phyloP scores from a whole-genome alignment of 1,140 invertebrate genomes.

The Magallana ariakensis region DNA sequence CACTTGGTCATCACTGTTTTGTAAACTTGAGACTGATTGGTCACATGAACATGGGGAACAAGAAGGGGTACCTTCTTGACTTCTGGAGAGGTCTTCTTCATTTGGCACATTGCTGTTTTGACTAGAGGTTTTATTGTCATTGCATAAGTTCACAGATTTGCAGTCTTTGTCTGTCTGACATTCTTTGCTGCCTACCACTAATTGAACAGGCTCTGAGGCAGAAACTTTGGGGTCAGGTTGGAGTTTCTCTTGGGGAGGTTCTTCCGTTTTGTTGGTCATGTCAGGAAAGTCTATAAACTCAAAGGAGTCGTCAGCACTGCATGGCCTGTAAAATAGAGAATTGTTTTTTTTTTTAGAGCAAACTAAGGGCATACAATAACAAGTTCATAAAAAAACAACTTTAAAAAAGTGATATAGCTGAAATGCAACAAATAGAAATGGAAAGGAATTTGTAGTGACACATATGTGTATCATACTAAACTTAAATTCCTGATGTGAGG shows the following conservation, averaged over 20 bases:
- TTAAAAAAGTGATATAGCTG: no score
- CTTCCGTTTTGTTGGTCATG: conserved; percentile 42
- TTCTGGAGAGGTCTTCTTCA: background rate
- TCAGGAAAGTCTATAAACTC: conserved; percentile 67
- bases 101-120: conserved; percentile 13
- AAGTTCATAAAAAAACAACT: no score
- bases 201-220: no score
- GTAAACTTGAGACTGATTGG: background rate
- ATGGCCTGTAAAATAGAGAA: conserved; percentile 57
- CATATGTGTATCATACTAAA: no score
- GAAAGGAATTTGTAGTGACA: no score
- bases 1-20: background rate
- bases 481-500: no score
- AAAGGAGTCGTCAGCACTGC: conserved; percentile 69
- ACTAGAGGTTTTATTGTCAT: background rate
- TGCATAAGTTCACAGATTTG: background rate
- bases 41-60: background rate
- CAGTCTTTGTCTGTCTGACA: background rate
- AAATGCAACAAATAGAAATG: no score
- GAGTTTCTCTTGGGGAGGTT: background rate
- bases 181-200: no score
- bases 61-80: background rate
- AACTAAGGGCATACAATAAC: no score
- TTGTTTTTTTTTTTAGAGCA: no score
- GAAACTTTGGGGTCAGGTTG: background rate